These are phyloP conservation scores for Epinotia nisella DNA, from an alignment of 2,888 invertebrate genomes.

Conservation along the genomic window DNA sequence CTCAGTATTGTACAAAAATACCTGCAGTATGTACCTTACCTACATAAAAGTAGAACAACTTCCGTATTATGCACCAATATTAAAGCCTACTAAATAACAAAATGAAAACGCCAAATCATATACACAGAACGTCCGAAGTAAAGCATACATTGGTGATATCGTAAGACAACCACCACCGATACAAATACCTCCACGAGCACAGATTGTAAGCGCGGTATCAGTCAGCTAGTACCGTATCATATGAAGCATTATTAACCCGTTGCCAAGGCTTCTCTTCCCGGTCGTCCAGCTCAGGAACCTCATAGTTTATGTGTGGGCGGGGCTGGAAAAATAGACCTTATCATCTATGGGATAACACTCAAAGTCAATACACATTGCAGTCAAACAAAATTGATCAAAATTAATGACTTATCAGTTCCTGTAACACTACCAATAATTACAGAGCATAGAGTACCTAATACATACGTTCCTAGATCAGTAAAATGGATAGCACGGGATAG, in stretches of 20 bases:
- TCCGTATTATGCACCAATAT: no score
- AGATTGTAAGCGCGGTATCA: constrained; percentile 24
- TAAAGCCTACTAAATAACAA: no score
- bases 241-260: constrained; percentile 61
- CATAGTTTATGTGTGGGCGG: constrained; percentile 52
- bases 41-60: no score
- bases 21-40: no score
- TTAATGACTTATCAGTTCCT: background rate
- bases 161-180: background rate
- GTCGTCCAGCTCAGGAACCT: constrained; percentile 41
- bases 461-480: constrained; percentile 3
- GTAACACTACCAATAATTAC: background rate
- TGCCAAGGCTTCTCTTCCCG: constrained; percentile 71
- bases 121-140: no score
- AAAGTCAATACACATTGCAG: background rate
- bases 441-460: background rate
- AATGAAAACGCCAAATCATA: no score
- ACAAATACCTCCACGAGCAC: background rate
- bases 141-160: no score
- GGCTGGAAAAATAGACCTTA: constrained; percentile 35
- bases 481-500: background rate
- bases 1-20: no score
- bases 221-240: constrained; percentile 39
- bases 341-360: constrained; percentile 3
- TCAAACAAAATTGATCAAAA: background rate